Conservation (phyloP, 2,113 vertebrate species). For the Dipodomys stephensi region DNA sequence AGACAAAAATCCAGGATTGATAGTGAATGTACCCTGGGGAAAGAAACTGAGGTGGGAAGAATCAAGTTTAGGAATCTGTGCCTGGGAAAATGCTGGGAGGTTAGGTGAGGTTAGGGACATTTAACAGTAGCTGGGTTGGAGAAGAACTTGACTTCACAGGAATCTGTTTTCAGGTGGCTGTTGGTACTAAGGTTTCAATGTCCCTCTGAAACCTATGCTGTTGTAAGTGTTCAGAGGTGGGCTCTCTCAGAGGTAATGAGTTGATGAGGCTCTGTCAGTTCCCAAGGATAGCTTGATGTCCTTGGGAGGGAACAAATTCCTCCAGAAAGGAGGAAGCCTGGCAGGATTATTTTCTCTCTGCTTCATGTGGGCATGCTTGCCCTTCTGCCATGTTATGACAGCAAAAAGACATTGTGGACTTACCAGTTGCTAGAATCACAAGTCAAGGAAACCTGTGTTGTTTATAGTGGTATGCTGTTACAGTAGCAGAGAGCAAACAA, state of each 20-base stretch:
- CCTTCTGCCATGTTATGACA: neutral
- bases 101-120: neutral
- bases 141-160: neutral
- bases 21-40: neutral
- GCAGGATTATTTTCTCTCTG: neutral
- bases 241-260: neutral
- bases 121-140: no score
- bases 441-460: neutral
- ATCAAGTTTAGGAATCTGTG: no score
- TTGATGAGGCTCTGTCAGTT: neutral
- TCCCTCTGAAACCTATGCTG: neutral
- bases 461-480: neutral
- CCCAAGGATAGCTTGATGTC: no score
- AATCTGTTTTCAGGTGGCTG: no score
- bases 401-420: neutral
- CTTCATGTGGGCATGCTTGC: no score
- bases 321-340: neutral
- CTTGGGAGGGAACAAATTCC: neutral
- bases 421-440: neutral
- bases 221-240: neutral
- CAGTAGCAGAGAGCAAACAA: neutral
- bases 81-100: neutral
- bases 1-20: neutral
- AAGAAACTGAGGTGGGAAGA: neutral
- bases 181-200: neutral